Base-by-base conservation (phyloP, 2,888 invertebrate species). In the Onthophagus sagittarius region DNA sequence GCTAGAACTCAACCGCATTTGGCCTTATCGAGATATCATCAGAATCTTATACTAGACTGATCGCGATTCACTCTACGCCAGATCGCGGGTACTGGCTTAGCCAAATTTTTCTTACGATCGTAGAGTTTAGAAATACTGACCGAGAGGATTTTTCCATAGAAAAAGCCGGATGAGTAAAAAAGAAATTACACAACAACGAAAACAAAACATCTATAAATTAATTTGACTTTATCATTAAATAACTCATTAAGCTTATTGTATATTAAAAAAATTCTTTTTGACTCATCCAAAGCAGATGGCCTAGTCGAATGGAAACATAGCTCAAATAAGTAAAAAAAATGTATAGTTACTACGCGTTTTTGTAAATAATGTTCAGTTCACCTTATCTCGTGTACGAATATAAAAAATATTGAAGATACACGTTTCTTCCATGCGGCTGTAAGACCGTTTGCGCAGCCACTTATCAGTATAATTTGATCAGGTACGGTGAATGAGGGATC, bases 401-500 rank as follows among this genome's bases (percentile, higher is more conserved):
- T 53, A 53, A 53, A 53, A 23, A 23, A 23, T 23, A 53, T 53
- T 53, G 39, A 4, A 11, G 11, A 11, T 53, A 53, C 39, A 76
- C 78, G 77, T 79, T 81, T 81, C 82, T 82, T 83, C 82, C 82
- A 82, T 80, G 75, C 76, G 79, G 78, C 78, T 79, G 75, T 71
- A 73, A 11, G 39, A 53, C 39, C 39, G 39, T 53, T 23, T 53
- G 39, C 65, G 69, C 71, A 77, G 77, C 78, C 78, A 74, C 75
- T 80, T 81, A 81, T 81, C 81, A 82, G 80, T 82, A 82, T 82
- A 81, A 81, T 82, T 82, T 82, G 81, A 83, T 84, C 84, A 84
- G 84, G 83, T 84, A 84, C 82, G 84, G 84, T 84, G 84, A 84
- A 84, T 81, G 83, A 80, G 84, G 84, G 84, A 84, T 83, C 84